Evolutionary conservation across 2,797 vertebrate genomes (phyloP).

Genomic region (Monodelphis domestica): DNA sequence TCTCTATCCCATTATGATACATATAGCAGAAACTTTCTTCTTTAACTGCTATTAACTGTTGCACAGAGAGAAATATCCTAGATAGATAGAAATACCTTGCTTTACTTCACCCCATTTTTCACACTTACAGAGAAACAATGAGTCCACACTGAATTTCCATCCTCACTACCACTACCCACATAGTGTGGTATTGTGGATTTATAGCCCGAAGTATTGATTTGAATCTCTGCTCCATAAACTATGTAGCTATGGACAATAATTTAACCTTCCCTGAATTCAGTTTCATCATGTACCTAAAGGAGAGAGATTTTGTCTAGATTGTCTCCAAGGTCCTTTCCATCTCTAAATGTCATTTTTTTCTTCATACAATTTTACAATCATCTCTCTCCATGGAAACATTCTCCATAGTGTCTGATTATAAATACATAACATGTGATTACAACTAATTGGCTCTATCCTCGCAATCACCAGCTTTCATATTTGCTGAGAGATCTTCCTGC

Average conservation of each 20-base stretch:
- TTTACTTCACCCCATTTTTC: neutral
- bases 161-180: neutral
- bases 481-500: neutral
- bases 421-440: neutral
- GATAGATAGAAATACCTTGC: neutral
- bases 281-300: neutral
- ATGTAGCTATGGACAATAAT: neutral
- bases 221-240: neutral
- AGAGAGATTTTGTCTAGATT: neutral
- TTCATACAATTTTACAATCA: neutral
- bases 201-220: neutral
- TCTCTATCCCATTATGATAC: neutral
- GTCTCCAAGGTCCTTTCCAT: neutral
- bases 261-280: neutral
- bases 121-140: neutral
- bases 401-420: neutral
- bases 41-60: neutral
- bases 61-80: neutral
- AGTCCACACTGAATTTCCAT: neutral
- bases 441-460: neutral
- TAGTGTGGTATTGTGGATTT: neutral
- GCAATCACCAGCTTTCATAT: neutral
- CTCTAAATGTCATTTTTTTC: neutral
- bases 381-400: neutral
- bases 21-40: neutral